Percentiles rank a stretch among this genome's conserved stretches.
Evolutionary conservation across 2,113 vertebrate species (phyloP).

Genomic region (Callopanchax toddi): DNA sequence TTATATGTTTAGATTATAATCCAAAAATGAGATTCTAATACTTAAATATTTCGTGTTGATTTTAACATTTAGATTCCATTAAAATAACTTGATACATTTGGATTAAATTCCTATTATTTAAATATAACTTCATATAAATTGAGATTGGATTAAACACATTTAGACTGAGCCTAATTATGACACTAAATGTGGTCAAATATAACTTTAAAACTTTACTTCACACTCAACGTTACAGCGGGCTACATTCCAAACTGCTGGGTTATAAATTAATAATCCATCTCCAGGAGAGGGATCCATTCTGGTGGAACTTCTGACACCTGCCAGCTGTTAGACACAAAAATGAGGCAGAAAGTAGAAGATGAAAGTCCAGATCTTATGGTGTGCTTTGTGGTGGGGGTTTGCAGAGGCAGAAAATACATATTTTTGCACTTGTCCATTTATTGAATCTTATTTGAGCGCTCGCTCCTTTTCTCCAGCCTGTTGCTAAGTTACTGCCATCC

Average conservation of each 20-base stretch:
- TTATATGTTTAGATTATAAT: too few relatives aligned
- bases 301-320: slow-evolving; percentile 6
- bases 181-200: too few relatives aligned
- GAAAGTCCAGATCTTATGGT: slow-evolving; percentile 24
- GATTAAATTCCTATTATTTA: too few relatives aligned
- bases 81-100: too few relatives aligned
- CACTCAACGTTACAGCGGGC: too few relatives aligned
- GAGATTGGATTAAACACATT: too few relatives aligned
- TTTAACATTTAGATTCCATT: too few relatives aligned
- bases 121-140: too few relatives aligned
- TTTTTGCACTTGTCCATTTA: slow-evolving; percentile 67
- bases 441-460: slow-evolving; percentile 61
- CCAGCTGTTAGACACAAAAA: slow-evolving; percentile 24
- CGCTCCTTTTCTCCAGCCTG: slow-evolving; percentile 57
- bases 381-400: neutral
- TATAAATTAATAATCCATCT: slow-evolving; percentile 8
- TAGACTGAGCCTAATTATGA: too few relatives aligned
- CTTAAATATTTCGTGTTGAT: too few relatives aligned
- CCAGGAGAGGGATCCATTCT: slow-evolving; percentile 3
- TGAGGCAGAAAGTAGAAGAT: slow-evolving; percentile 36
- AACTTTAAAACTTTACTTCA: too few relatives aligned
- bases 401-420: slow-evolving; percentile 57
- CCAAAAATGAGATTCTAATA: too few relatives aligned
- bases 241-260: neutral
- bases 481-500: slow-evolving; percentile 81